Base-by-base conservation (phyloP, 92 coral and sea anemone genomes). In the Micromussa lordhowensis region DNA sequence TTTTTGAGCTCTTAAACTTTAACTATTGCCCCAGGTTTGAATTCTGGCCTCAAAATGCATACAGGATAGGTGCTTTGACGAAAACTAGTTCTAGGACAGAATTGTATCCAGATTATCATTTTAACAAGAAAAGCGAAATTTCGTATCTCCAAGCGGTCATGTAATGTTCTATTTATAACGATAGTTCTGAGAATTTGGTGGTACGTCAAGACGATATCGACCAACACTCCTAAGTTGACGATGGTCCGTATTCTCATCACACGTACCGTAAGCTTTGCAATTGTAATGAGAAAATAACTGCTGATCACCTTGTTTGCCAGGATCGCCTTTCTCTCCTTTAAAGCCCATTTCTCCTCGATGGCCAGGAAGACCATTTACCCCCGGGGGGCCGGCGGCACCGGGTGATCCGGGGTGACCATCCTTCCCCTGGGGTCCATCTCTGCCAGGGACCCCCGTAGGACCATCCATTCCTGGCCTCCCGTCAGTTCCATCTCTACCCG, bases 391-490 rank as follows among this genome's bases (percentile, higher is more conserved):
- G 40, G 92, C 31, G 3, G 86, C 54, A 2, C 95, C 95, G 8
- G 93, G 32, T 19, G 94, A 38, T 9, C 93, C 95, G 57, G 90
- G 93, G 29, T 82, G 81, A 5, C 95, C 95, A 74, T 92, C 93
- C 78, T 90, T 90, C 15, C 95, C 95, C 54, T 77, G 93, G 11
- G 90, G 90, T 61, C 95, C 95, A 70, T 92, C 95, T 86, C 93
- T 90, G 17, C 95, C 95, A 36, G 96, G 94, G 53, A 66, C 63
- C 28, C 96, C 96, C 94, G 88, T 93, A 0, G 96, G 92, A 69
- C 96, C 96, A 77, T 93, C 94, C 88, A 91, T 88, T 6, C 96
- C 96, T 1, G 90, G 91, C 28, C 96, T 80, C 17, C 96, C 96
- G 36, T 93, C 96, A 31, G 76, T 31, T 21, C 96, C 96, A 61